Evolutionary conservation across 2,113 vertebrate species (phyloP), one percentile per base, ranked within the genome.

Genomic region (Dicaeum eximium): DNA sequence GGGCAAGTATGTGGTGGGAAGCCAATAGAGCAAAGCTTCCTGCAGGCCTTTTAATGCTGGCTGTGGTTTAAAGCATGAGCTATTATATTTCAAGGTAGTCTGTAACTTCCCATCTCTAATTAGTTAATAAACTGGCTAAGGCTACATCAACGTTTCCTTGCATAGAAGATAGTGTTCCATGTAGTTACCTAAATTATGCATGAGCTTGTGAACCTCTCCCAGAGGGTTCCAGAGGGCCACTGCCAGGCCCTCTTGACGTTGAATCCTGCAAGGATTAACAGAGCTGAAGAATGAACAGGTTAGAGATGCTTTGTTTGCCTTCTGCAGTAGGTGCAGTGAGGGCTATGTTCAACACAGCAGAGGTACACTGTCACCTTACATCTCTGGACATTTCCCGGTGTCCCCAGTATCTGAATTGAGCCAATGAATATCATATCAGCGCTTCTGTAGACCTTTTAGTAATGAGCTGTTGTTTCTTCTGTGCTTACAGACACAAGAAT

Each of bases 341-440:
- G 8, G 20, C 6, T 53, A 27, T 53, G 35, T 61, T 70, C 57
- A 31, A 13, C 2, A 1, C 12, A 58, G 48, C 35, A 35, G 19
- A n/a, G 31, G 17, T 57, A 25, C 22, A 27, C n/a, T 0, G 0
- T 84, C 10, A 5, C 4, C 3, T 45, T 45, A 4, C 1, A 1
- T 56, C 16, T 47, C 33, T 73, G 30, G 9, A 5, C 15, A 45
- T 75, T 86, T 71, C 25, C 6, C 13, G 11, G 22, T 75, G 15
- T 67, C 31, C 40, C 13, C 20, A 9, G 6, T 37, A 18, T 62
- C 38, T 38, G 20, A 74, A 50, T 2, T 57, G 13, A 54, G 13
- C 13, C 61, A 62, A 11, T 78, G n/a, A 70, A 21, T 62, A 70
- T 48, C 42, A 24, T 23, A 48, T 74, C n/a, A 88, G 16, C 37